Base-by-base conservation (phyloP, 2,888 invertebrate species). In the Ferrisia virgata region DNA sequence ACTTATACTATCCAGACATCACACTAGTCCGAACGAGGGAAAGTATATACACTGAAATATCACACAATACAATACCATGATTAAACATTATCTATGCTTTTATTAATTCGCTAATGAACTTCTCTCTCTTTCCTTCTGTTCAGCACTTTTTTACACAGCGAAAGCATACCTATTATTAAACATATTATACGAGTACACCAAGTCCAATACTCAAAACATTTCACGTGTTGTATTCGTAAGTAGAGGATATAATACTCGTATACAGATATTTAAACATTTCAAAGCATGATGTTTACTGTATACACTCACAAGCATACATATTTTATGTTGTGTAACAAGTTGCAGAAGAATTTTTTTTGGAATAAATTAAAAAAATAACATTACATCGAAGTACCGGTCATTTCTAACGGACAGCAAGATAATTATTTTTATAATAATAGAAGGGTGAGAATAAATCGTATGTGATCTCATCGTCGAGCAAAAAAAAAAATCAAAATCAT, bases 51-150 rank as follows among this genome's bases (percentile, higher is more conserved):
- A n/a, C 47, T 64, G 58, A 64, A 64, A 64, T 25, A 28, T 64
- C 58, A 28, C 25, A 64, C 58, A 64, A 64, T 64, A 64, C 58
- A 64, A 64, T 64, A 64, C 58, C 58, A 64, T 25, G 58, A 64
- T 64, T 64, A 64, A 64, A 64, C 58, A 64, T 64, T 64, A 64
- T 64, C 58, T 64, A 64, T 64, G 58, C 28, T 64, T 64, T 64
- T 64, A 64, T 64, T 64, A 64, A 64, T 64, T 64, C 28, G 58
- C 58, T 64, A 64, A 64, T 64, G 58, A 64, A 64, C 58, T 64
- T 64, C 58, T 64, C 28, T 64, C 8, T 64, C 28, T 64, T 28
- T 64, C 58, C 25, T n/a, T 22, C 25, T 22, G 25, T 64, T 64
- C 25, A 25, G 25, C 28, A 5, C 22, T 53, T 22, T 64, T 64